These are phyloP conservation scores for Actinopyga echinites DNA, from an alignment of 53 echinoderm and acorn worm genomes.

Conservation along the genomic window DNA sequence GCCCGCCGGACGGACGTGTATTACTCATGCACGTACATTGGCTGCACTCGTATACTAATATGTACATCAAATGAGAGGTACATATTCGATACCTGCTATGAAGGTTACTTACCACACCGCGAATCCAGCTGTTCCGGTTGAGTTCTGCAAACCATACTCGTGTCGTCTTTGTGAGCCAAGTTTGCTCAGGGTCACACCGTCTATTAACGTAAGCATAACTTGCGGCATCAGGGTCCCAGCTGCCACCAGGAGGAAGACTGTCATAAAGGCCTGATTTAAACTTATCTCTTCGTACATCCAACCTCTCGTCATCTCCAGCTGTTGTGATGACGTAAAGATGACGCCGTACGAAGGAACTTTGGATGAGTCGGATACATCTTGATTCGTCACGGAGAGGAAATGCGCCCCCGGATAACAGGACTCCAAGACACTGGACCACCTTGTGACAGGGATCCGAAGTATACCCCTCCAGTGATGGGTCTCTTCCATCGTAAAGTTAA, in stretches of 20 bases:
- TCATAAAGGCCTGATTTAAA: not conserved
- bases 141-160: conserved; percentile 31
- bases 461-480: conserved; percentile 25
- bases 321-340: conserved; percentile 3
- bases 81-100: no score
- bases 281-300: conserved; percentile 37
- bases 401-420: conserved; percentile 12
- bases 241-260: not conserved
- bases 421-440: conserved; percentile 3
- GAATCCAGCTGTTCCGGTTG: conserved; percentile 36
- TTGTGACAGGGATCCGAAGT: not conserved
- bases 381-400: conserved; percentile 8
- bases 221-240: conserved; percentile 20
- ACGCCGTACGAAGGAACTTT: conserved; percentile 1
- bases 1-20: no score
- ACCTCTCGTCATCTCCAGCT: conserved; percentile 14
- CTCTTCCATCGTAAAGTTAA: not conserved
- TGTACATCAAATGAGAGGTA: no score
- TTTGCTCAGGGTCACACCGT: conserved; percentile 21
- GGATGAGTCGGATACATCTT: not conserved
- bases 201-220: conserved; percentile 15
- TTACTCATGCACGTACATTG: no score
- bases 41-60: no score
- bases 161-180: conserved; percentile 29
- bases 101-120: conserved; percentile 18